phyloP scores from a whole-genome alignment of 2,797 vertebrate genomes.

The Amazona finschi region DNA sequence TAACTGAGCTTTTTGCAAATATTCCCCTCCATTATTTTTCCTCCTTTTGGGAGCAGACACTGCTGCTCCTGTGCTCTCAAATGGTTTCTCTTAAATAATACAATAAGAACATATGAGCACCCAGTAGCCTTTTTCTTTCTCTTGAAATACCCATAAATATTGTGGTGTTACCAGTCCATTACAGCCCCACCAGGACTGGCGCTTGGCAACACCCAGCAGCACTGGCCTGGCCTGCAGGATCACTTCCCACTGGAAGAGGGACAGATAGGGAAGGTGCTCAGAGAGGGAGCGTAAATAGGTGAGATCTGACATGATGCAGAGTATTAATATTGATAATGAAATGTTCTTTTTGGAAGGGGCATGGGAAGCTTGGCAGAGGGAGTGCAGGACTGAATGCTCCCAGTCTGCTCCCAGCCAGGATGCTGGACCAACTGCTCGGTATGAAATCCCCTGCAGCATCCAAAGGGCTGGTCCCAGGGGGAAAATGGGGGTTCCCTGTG shows the following conservation, averaged over 20 bases:
- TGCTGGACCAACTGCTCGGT: not conserved
- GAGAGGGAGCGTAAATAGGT: not conserved
- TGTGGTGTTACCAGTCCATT: not conserved
- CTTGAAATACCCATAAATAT: not conserved
- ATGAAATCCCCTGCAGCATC: not conserved
- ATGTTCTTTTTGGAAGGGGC: not conserved
- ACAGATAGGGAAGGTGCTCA: not conserved
- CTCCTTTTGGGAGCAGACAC: slow-evolving; percentile 50
- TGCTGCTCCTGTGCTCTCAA: not conserved
- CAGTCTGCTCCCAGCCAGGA: not conserved
- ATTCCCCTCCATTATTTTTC: slow-evolving; percentile 33
- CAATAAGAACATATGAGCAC: not conserved
- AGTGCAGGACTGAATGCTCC: not conserved
- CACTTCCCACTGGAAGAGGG: not conserved
- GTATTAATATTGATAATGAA: not conserved
- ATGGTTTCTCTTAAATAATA: slow-evolving; percentile 59
- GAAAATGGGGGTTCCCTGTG: not conserved
- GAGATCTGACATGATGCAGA: not conserved
- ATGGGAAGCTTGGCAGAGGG: not conserved
- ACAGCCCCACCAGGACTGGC: accelerated
- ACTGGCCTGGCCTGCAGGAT: accelerated
- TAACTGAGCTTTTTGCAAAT: slow-evolving; percentile 61
- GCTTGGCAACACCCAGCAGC: not conserved
- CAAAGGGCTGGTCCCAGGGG: not conserved
- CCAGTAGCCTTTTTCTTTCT: not conserved